Conservation (phyloP, 2,113 vertebrate genomes). For the Podilymbus podiceps region DNA sequence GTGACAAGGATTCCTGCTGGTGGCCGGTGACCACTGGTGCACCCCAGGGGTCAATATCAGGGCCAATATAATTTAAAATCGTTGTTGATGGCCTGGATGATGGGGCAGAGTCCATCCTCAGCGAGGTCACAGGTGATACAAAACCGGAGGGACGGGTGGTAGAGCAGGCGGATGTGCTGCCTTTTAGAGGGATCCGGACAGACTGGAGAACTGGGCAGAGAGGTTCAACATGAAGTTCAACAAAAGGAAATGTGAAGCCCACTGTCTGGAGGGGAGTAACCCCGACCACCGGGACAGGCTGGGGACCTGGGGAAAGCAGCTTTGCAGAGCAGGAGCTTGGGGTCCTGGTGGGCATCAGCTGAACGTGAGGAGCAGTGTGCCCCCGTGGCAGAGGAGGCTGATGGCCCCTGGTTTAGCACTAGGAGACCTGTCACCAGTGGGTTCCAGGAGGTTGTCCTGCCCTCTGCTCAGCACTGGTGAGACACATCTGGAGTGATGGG, state of each 20-base stretch:
- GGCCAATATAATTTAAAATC: not conserved
- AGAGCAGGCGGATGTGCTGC: not conserved
- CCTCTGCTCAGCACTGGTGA: not conserved
- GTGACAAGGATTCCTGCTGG: not conserved
- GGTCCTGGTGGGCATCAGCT: not conserved
- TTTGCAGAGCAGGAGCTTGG: not conserved
- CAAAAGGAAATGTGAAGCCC: not conserved
- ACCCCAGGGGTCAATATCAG: accelerated
- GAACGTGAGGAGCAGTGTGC: accelerated
- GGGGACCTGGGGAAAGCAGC: not conserved
- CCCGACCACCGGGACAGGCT: not conserved
- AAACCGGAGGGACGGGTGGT: not conserved
- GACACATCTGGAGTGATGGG: not conserved
- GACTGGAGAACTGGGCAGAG: not conserved
- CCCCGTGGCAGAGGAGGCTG: not conserved
- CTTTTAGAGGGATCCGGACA: not conserved
- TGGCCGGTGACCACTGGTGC: not conserved
- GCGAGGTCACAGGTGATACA: not conserved
- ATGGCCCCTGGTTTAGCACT: not conserved
- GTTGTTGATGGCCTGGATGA: not conserved
- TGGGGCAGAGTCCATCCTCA: not conserved
- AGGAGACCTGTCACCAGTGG: accelerated
- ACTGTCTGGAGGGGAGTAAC: not conserved
- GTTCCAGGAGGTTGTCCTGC: not conserved
- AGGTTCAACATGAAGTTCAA: not conserved